Evolutionary conservation across 2,888 invertebrate genomes (phyloP), one percentile per base, ranked within the genome.

Genomic region (Pseudeuparius sepicola): DNA sequence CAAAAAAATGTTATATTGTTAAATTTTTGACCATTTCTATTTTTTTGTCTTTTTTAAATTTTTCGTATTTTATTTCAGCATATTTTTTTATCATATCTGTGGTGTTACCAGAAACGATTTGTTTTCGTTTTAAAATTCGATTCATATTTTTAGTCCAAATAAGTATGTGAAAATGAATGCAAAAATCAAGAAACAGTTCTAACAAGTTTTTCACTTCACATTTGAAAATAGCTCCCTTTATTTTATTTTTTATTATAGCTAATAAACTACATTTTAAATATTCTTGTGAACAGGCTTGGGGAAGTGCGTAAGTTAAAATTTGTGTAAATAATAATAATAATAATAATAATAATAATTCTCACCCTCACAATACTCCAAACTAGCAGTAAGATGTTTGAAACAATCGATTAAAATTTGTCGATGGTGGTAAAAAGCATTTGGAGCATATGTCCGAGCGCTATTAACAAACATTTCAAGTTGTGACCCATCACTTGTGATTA

Each of bases 121-220:
- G 15, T 15, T 34, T 34, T 9, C 27, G 26, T 34, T 34, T 34
- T 27, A 34, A 11, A 16, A 34, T 34, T 3, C n/a, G 16, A 15
- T 15, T 30, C n/a, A 34, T 15, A 15, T 31, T 34, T 27, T 34
- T 28, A 14, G 25, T 26, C 24, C 24, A 32, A 11, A 32, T 14
- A 10, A 10, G 18, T 5, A 32, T 11, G 25, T 32, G 24, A 32
- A 28, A 32, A 9, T 26, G 11, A 12, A 12, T 26, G 14, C 13
- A n/a, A 14, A 14, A 32, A 26, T 7, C 12, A n/a, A 24, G 9
- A 10, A 32, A 7, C 6, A 32, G 5, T 4, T 27, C 18, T 5
- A 11, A 11, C 6, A 32, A 12, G 25, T 32, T 17, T 14, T 32
- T 24, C 25, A 24, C 4, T 5, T 9, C 13, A 14, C 32, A 32